phyloP scores from a whole-genome alignment of 2,113 vertebrate species.

The Lophura nycthemera region DNA sequence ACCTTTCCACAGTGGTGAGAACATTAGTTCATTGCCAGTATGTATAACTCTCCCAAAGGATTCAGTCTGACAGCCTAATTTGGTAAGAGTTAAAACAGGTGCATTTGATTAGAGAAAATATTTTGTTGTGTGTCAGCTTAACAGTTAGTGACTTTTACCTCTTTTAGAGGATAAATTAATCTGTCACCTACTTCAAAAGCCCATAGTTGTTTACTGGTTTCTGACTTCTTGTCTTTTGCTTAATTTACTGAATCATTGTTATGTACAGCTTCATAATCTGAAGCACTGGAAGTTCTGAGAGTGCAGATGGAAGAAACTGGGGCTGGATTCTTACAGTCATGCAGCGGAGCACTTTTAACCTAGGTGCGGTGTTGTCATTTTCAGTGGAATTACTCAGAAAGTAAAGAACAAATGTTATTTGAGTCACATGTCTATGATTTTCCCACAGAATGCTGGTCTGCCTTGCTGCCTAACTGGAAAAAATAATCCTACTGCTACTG shows the following conservation, averaged over 20 bases:
- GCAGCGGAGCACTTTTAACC: not conserved
- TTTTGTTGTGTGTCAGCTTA: not conserved
- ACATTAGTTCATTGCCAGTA: slow-evolving; percentile 9
- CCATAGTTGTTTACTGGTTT: not conserved
- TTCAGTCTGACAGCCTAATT: not conserved
- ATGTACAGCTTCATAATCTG: not conserved
- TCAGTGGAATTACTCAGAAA: not conserved
- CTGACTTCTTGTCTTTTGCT: not conserved
- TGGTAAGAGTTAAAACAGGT: not conserved
- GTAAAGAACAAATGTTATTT: not conserved
- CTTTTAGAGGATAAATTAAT: not conserved
- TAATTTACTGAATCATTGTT: not conserved
- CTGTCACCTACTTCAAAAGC: not conserved
- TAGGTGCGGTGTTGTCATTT: not conserved
- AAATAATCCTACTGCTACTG: not conserved
- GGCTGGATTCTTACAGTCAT: not conserved
- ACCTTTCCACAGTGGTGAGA: not conserved
- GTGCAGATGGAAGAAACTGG: not conserved
- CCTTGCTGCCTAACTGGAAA: not conserved
- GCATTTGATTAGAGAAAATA: not conserved
- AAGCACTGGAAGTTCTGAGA: not conserved
- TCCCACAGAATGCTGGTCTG: not conserved
- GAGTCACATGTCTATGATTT: not conserved
- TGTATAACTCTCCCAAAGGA: not conserved
- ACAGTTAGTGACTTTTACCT: not conserved